Conservation (phyloP, 2,888 invertebrate genomes). For the Lasioglossum pauxillum region DNA sequence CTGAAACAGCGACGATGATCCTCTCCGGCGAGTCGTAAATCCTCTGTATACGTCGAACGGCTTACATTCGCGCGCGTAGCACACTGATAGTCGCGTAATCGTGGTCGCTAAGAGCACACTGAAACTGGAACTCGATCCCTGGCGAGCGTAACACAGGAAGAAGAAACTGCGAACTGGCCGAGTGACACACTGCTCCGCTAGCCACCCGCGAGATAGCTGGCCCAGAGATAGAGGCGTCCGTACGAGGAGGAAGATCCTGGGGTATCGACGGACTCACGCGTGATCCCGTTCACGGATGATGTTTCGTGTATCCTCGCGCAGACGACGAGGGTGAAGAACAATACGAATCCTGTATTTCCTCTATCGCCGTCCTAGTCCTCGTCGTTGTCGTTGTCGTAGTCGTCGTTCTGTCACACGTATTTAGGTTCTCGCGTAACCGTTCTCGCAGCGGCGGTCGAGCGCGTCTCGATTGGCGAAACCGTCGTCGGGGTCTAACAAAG, state of each 20-base stretch:
- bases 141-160: constrained; percentile 28
- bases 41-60: constrained; percentile 18
- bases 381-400: not conserved
- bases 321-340: constrained; percentile 11
- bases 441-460: constrained; percentile 18
- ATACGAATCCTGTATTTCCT: not conserved
- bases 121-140: constrained; percentile 12
- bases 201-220: constrained; percentile 10
- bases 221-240: not conserved
- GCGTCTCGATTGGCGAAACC: not conserved
- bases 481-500: constrained; percentile 3
- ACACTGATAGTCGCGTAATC: constrained; percentile 49
- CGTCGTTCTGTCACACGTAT: constrained; percentile 7
- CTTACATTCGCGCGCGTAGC: constrained; percentile 57
- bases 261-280: constrained; percentile 3
- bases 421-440: constrained; percentile 4
- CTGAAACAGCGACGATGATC: not conserved
- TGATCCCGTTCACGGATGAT: constrained; percentile 2
- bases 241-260: not conserved
- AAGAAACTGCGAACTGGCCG: not conserved
- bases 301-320: constrained; percentile 2
- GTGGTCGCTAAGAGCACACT: constrained; percentile 41
- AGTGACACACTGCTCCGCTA: constrained; percentile 37
- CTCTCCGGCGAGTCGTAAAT: not conserved
- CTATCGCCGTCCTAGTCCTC: not conserved